A percentile compares a stretch with the other conserved stretches of the same genome.
phyloP scores from a whole-genome alignment of 2,797 vertebrate species.

The Eospalax fontanierii region DNA sequence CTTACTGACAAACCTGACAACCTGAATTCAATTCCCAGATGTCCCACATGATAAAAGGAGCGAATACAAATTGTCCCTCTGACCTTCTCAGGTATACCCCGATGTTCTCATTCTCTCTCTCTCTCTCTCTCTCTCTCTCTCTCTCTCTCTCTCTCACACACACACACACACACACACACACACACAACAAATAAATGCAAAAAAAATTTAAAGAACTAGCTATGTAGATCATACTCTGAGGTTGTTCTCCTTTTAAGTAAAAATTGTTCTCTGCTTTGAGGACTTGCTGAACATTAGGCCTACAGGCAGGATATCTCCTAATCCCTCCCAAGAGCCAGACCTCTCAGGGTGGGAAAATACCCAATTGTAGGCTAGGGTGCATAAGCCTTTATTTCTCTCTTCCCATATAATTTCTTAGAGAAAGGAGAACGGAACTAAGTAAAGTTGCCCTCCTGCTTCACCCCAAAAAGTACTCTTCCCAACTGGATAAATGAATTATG shows the following conservation, averaged over 20 bases:
- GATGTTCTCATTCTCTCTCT: no score
- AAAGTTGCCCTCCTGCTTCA: constrained; percentile 2
- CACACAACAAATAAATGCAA: background rate
- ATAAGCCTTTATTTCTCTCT: background rate
- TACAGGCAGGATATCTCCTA: background rate
- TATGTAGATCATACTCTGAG: no score
- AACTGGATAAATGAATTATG: constrained; percentile 40
- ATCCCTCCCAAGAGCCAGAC: background rate
- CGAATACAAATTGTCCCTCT: background rate
- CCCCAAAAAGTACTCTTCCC: background rate
- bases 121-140: no score
- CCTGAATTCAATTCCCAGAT: background rate
- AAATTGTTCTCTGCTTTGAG: background rate
- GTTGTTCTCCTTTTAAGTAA: background rate
- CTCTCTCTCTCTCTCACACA: no score
- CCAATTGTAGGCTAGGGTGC: background rate
- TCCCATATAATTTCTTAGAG: background rate
- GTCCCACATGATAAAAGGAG: no score
- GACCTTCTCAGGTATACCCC: background rate
- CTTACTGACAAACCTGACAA: background rate
- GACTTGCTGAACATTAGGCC: background rate
- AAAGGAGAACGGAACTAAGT: background rate
- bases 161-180: background rate
- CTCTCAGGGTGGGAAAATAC: background rate
- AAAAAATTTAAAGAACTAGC: no score